phyloP scores from a whole-genome alignment of 2,888 invertebrate genomes.

The Resseliella maxima region DNA sequence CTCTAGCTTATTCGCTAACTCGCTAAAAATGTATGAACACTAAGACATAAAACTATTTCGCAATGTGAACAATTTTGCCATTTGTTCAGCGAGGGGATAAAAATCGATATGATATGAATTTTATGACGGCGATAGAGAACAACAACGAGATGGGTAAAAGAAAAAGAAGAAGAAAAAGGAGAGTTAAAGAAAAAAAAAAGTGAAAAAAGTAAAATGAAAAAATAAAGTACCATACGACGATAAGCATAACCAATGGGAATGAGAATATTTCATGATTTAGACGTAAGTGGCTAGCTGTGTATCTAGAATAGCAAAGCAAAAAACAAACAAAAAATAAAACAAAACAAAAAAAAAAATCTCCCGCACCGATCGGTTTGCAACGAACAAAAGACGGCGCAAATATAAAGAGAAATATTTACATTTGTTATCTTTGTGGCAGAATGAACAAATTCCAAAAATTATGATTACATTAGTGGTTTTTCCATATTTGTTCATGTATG shows the following conservation, averaged over 20 bases:
- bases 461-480: constrained; percentile 32
- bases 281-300: too few species aligned
- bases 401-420: constrained; percentile 2
- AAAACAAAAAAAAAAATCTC: neutral
- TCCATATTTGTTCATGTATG: constrained; percentile 22
- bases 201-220: neutral
- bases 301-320: neutral
- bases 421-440: constrained; percentile 16
- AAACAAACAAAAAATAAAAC: neutral
- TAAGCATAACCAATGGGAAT: too few species aligned
- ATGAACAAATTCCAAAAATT: constrained; percentile 4
- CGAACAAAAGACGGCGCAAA: neutral
- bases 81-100: constrained; percentile 19
- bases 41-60: constrained; percentile 48
- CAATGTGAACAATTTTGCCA: constrained; percentile 37
- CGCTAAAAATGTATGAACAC: neutral
- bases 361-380: too few species aligned
- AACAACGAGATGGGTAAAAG: neutral
- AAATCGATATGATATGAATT: constrained; percentile 48
- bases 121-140: constrained; percentile 26
- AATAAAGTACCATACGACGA: too few species aligned
- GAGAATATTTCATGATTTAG: too few species aligned
- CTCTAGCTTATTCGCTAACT: neutral
- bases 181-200: neutral
- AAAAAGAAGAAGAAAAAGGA: neutral